Evolutionary conservation across 2,113 vertebrate genomes (phyloP).

Genomic region (Clarias magur): DNA sequence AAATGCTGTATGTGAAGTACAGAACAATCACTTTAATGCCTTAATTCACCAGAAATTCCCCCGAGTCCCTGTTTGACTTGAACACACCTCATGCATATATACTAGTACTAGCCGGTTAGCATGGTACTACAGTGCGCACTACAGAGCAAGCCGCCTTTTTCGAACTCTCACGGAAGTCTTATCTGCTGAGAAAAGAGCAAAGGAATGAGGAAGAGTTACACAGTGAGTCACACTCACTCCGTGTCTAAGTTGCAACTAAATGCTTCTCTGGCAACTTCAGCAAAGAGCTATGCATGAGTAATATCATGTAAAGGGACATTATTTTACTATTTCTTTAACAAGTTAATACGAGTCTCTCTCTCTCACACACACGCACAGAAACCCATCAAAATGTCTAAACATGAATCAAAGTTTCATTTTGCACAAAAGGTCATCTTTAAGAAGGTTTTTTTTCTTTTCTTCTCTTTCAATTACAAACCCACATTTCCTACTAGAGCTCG

Average conservation of each 20-base stretch:
- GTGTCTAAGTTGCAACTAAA: not conserved
- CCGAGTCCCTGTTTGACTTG: too few relatives aligned
- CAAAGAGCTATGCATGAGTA: not conserved
- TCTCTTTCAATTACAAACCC: not conserved
- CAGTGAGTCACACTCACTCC: not conserved
- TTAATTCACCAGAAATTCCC: too few relatives aligned
- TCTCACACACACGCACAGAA: too few relatives aligned
- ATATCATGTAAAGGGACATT: too few relatives aligned
- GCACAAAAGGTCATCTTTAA: not conserved
- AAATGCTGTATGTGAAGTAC: too few relatives aligned
- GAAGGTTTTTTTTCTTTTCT: not conserved
- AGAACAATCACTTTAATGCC: too few relatives aligned
- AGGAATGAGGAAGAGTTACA: not conserved
- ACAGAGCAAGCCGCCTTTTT: not conserved
- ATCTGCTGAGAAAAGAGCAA: constrained; percentile 23
- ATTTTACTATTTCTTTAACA: too few relatives aligned
- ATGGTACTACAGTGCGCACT: not conserved
- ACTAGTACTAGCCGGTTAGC: not conserved
- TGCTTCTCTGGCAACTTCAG: not conserved
- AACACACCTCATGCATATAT: not conserved
- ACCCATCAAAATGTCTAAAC: too few relatives aligned
- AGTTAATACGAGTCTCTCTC: too few relatives aligned
- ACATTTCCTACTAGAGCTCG: too few relatives aligned
- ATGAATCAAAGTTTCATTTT: too few relatives aligned
- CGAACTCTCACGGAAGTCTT: not conserved